Conservation (phyloP, 2,888 invertebrate genomes). For the Macrosiphum euphorbiae region DNA sequence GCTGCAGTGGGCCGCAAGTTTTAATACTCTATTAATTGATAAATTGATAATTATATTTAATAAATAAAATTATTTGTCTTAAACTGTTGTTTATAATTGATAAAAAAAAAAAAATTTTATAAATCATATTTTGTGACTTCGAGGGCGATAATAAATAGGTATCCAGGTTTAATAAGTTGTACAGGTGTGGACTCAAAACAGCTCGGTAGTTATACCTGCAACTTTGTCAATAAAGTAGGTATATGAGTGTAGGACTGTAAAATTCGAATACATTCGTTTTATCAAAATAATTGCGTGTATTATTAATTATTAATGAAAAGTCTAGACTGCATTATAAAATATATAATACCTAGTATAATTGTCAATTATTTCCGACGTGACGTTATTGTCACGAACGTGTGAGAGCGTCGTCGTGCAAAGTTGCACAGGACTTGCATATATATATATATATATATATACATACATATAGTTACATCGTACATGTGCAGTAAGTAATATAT, state of each 20-base stretch:
- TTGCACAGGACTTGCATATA: not conserved
- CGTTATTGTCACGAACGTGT: not conserved
- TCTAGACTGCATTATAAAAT: not conserved
- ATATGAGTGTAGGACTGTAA: not conserved
- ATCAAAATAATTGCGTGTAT: not conserved
- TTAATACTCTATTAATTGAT: not conserved
- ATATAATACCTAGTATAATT: slow-evolving; percentile 12
- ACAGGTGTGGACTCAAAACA: not conserved
- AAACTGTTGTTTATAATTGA: too few species aligned
- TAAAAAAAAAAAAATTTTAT: not conserved
- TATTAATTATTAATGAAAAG: not conserved
- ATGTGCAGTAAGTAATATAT: not conserved
- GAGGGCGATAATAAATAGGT: not conserved
- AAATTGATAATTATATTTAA: not conserved
- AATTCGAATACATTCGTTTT: not conserved
- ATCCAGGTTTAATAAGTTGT: not conserved
- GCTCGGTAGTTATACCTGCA: not conserved
- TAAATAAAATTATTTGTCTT: too few species aligned
- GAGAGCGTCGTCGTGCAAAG: not conserved
- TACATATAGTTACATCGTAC: not conserved
- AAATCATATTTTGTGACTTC: not conserved
- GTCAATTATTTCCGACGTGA: not conserved
- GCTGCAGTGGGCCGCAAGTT: not conserved
- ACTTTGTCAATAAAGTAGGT: not conserved
- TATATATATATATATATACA: too few species aligned